A percentile compares a stretch with the other conserved stretches of the same genome.
phyloP scores from a whole-genome alignment of 2,888 invertebrate genomes.

The Exocentrus adspersus region DNA sequence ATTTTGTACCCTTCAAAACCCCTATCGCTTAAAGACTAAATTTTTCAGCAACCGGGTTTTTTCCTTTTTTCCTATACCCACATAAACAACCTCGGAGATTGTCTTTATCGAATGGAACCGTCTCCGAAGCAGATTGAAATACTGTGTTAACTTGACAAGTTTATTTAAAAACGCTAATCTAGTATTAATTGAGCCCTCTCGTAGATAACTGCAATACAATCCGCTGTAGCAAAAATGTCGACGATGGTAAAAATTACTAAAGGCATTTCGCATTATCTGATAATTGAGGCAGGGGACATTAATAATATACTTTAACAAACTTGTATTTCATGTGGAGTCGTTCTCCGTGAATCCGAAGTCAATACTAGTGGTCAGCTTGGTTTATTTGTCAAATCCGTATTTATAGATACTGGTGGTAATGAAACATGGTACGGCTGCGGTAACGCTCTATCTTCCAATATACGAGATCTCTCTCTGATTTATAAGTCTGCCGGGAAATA shows the following conservation, averaged over 20 bases:
- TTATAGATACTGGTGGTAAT: conserved; percentile 45
- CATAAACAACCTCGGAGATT: neutral
- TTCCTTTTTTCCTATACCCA: neutral
- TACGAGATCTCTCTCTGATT: conserved; percentile 43
- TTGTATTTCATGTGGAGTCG: conserved; percentile 47
- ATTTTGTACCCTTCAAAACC: no score
- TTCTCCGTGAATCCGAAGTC: conserved; percentile 47
- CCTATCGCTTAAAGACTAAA: no score
- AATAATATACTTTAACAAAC: conserved; percentile 52
- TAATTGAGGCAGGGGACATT: conserved; percentile 51
- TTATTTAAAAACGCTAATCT: neutral
- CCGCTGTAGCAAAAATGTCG: neutral
- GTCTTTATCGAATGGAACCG: neutral
- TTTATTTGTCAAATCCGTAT: conserved; percentile 44
- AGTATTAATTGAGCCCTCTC: conserved; percentile 7
- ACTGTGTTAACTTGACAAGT: neutral
- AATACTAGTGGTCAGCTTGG: conserved; percentile 45
- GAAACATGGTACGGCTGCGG: conserved; percentile 34
- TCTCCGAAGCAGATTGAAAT: neutral
- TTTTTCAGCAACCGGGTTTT: neutral
- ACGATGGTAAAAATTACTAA: conserved; percentile 5
- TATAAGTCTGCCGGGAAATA: conserved; percentile 42
- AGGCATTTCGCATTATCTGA: conserved; percentile 32
- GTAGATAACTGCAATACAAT: neutral
- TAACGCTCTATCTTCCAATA: conserved; percentile 41